Evolutionary conservation across 2,888 invertebrate species (phyloP).

Genomic region (Chymomyza amoena): DNA sequence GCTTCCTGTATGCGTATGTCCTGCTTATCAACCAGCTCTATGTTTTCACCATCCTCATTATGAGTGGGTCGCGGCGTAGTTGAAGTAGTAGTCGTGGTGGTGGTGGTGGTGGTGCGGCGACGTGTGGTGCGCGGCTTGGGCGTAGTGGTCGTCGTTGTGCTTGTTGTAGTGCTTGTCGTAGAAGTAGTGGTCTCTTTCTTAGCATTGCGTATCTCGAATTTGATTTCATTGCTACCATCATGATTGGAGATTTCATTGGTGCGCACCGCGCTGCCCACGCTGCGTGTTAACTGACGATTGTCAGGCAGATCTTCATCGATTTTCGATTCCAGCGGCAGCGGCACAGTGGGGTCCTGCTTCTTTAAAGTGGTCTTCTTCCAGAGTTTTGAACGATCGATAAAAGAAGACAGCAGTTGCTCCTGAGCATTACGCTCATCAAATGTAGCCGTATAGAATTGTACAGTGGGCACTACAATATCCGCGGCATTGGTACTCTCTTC

Average conservation of each 20-base stretch:
- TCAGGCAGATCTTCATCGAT: slow-evolving; percentile 36
- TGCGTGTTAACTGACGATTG: slow-evolving; percentile 76
- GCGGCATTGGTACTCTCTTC: slow-evolving; percentile 79
- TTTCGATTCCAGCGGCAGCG: slow-evolving; percentile 16
- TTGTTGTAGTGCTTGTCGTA: slow-evolving; percentile 40
- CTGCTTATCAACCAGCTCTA: slow-evolving; percentile 83
- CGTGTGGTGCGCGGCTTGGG: slow-evolving; percentile 80
- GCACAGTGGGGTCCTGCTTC: slow-evolving; percentile 38
- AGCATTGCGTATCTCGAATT: slow-evolving; percentile 74
- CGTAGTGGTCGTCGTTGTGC: slow-evolving; percentile 59
- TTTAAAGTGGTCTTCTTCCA: slow-evolving; percentile 59
- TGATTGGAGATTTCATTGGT: slow-evolving; percentile 76
- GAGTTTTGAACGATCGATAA: slow-evolving; percentile 70
- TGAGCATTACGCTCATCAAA: slow-evolving; percentile 74
- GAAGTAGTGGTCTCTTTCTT: slow-evolving; percentile 71
- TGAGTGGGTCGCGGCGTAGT: slow-evolving; percentile 85
- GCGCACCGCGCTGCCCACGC: slow-evolving; percentile 71
- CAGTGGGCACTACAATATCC: slow-evolving; percentile 78
- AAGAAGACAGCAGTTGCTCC: slow-evolving; percentile 74
- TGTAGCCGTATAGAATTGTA: slow-evolving; percentile 81
- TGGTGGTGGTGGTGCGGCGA: slow-evolving; percentile 79
- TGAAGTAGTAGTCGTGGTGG: slow-evolving; percentile 81
- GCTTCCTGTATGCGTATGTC: slow-evolving; percentile 90
- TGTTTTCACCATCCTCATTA: slow-evolving; percentile 84
- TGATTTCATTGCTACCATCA: slow-evolving; percentile 68